Conservation (phyloP, 2,888 invertebrate species). For the Heliconius ismenius region DNA sequence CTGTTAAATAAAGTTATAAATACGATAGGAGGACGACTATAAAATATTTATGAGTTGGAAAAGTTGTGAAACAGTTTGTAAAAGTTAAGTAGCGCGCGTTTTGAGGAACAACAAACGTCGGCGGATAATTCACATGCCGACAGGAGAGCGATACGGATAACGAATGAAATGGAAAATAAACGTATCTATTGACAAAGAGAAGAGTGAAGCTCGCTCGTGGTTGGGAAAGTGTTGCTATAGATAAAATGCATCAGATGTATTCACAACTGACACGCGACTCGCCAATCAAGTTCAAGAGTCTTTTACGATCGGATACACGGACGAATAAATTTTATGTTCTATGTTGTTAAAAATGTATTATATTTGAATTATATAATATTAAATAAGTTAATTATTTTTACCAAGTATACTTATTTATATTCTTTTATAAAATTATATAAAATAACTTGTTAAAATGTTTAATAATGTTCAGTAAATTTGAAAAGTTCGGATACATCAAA, state of each 20-base stretch:
- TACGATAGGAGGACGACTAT: constrained; percentile 12
- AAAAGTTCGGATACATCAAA: not conserved
- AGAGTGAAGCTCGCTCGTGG: constrained; percentile 20
- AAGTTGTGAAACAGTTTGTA: constrained; percentile 23
- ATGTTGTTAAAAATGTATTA: not conserved
- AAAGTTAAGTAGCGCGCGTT: constrained; percentile 36
- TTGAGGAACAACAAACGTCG: constrained; percentile 28
- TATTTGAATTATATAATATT: not conserved
- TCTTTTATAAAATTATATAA: not conserved
- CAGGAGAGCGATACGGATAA: constrained; percentile 30
- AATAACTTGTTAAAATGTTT: not conserved
- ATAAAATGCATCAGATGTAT: constrained; percentile 21
- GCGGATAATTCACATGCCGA: constrained; percentile 26
- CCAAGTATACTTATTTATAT: too few relatives aligned
- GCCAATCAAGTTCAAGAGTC: constrained; percentile 28
- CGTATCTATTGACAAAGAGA: constrained; percentile 30
- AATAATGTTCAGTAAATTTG: not conserved
- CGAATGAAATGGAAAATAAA: constrained; percentile 24
- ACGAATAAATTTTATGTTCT: not conserved
- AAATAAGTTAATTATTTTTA: not conserved
- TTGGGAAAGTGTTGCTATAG: constrained; percentile 30
- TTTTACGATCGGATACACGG: not conserved
- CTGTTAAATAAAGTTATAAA: constrained; percentile 29
- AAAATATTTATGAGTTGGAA: constrained; percentile 16
- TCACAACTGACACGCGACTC: constrained; percentile 17